These are phyloP conservation scores for Carcharodon carcharias DNA, from an alignment of 2,797 vertebrate species.

Conservation along the genomic window DNA sequence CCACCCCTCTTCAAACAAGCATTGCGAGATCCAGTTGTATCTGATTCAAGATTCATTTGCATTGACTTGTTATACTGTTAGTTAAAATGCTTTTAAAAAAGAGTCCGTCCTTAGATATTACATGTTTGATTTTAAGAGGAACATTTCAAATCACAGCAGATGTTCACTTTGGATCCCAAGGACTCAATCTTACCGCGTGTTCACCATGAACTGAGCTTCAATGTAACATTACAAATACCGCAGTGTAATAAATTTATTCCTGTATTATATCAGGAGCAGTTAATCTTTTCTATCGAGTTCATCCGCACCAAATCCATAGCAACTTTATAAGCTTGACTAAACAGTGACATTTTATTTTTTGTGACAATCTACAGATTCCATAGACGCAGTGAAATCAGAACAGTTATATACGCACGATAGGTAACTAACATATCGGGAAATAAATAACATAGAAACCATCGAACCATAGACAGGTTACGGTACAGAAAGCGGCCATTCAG, in stretches of 20 bases:
- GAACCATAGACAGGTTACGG: too few species aligned
- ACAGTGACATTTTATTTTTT: background rate
- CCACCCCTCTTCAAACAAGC: background rate
- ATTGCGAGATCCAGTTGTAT: background rate
- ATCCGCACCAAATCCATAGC: background rate
- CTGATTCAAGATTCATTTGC: background rate
- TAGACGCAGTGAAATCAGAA: too few species aligned
- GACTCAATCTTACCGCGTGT: background rate
- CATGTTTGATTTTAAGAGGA: background rate
- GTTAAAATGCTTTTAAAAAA: background rate
- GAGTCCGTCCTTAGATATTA: background rate
- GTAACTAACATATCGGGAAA: too few species aligned
- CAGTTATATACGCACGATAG: too few species aligned
- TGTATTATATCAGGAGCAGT: background rate
- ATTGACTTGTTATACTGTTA: background rate
- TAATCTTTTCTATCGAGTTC: background rate
- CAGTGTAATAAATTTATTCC: background rate
- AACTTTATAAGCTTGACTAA: background rate
- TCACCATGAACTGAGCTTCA: background rate
- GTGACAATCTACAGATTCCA: background rate
- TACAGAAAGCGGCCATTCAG: too few species aligned
- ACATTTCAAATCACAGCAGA: background rate
- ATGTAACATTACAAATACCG: background rate
- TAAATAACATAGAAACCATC: too few species aligned
- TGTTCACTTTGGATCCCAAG: too few species aligned